Evolutionary conservation across 2,113 vertebrate species (phyloP).

Genomic region (Actenoides lindsayi): DNA sequence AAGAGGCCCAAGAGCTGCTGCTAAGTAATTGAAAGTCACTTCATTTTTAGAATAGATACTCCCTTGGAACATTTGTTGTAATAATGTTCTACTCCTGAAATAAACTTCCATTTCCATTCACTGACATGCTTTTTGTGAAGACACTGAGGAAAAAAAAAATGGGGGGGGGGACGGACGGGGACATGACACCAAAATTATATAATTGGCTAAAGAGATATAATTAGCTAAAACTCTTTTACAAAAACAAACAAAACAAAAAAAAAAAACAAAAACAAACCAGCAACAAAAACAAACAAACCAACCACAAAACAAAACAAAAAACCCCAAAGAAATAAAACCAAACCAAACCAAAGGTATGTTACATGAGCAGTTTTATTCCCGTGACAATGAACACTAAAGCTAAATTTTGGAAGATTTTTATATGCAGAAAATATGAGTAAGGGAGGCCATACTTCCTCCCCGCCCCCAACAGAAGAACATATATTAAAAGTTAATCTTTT

Average conservation of each 20-base stretch:
- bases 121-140: not conserved
- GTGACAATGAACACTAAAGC: not conserved
- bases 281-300: not conserved
- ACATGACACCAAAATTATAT: not conserved
- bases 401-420: not conserved
- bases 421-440: not conserved
- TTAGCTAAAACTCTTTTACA: not conserved
- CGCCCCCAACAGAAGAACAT: not conserved
- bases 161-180: not conserved
- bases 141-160: not conserved
- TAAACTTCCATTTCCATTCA: constrained; percentile 22
- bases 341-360: not conserved
- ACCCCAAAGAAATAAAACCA: not conserved
- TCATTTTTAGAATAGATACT: constrained; percentile 27
- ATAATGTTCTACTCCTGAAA: not conserved
- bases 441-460: not conserved
- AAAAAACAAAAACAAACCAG: not conserved
- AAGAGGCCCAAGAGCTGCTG: not conserved
- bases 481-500: not conserved
- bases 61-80: not conserved
- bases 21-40: constrained; percentile 46
- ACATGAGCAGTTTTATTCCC: constrained; percentile 13
- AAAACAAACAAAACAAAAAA: not conserved
- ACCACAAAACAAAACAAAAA: not conserved
- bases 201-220: not conserved